These are phyloP conservation scores for Slavum lentiscoides DNA, from an alignment of 2,888 invertebrate species.

Conservation along the genomic window DNA sequence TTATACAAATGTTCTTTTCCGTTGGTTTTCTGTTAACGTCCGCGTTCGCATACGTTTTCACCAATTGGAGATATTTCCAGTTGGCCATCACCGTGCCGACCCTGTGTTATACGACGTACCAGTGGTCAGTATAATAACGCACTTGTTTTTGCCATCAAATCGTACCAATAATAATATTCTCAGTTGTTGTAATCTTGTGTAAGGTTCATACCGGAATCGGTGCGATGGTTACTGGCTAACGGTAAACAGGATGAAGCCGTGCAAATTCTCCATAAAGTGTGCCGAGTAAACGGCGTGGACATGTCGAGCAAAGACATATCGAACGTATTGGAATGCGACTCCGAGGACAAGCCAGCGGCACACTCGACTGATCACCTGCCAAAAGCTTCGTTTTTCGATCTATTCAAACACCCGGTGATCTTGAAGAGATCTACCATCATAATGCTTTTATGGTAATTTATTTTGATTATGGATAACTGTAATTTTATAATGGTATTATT, in stretches of 20 bases:
- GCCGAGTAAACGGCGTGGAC: conserved; percentile 68
- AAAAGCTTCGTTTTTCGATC: conserved; percentile 56
- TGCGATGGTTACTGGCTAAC: conserved; percentile 72
- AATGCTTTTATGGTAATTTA: conserved; percentile 72
- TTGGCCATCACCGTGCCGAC: conserved; percentile 73
- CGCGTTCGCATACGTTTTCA: conserved; percentile 69
- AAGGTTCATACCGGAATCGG: conserved; percentile 74
- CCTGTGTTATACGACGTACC: conserved; percentile 69
- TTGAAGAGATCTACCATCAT: conserved; percentile 69
- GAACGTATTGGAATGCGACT: conserved; percentile 60
- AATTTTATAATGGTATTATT: too few species aligned
- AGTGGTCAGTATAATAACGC: conserved; percentile 63
- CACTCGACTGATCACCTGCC: background rate
- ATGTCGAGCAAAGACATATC: conserved; percentile 65
- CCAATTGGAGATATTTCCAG: conserved; percentile 72
- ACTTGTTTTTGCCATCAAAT: background rate
- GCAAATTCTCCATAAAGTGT: conserved; percentile 67
- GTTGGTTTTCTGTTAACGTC: conserved; percentile 72
- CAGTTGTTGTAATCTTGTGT: conserved; percentile 25
- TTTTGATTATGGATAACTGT: background rate
- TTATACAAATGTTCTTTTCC: conserved; percentile 76
- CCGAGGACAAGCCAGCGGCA: conserved; percentile 54
- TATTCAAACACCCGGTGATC: conserved; percentile 68
- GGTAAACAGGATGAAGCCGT: conserved; percentile 68
- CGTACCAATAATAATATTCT: background rate